Base-by-base conservation (phyloP, 1,140 invertebrate species). In the Micrasema longulum region DNA sequence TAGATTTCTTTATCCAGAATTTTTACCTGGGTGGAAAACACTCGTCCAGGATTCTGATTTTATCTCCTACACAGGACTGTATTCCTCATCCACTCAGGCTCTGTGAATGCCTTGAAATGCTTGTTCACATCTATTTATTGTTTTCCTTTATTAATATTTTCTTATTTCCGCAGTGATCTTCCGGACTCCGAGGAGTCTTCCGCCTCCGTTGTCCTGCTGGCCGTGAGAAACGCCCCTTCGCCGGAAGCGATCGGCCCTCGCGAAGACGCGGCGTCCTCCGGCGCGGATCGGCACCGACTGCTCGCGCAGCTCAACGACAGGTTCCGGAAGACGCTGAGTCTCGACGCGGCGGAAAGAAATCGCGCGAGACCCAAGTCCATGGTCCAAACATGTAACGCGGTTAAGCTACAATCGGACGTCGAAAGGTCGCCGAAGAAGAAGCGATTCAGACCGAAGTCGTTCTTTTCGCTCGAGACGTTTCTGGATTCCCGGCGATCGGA, bases 401-500 rank as follows among this genome's bases (percentile, higher is more conserved):
- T 22, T 11, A 36, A 14, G n/a, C 35, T 36, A 14, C 14, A 20
- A 4, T 20, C 26, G 12, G 31, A 62, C 12, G 31, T 41, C 18
- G 41, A 43, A 41, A 55, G 14, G 20, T 64, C 60, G 7, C 60
- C 38, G n/a, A 64, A 64, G 41, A 64, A 47, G 22, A 64, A 62
- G 23, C 43, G 73, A 83, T 77, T 74, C 63, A 63, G 74, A 60
- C 74, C 76, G 1, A 85, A 84, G 74, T 85, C 83, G 1, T 85
- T 85, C 64, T 85, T 85, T 73, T 84, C 84, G 1, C 72, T 85
- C 22, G 84, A 85, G 48, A 82, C 82, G 10, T 84, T 86, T 68
- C 83, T 86, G 41, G 83, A 85, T 76, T 80, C 82, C 0, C 83
- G 84, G 76, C 80, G 81, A 53, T 86, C 84, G 38, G 83, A 84